Evolutionary conservation across 2,113 vertebrate species (phyloP).

Genomic region (Capreolus pygargus): DNA sequence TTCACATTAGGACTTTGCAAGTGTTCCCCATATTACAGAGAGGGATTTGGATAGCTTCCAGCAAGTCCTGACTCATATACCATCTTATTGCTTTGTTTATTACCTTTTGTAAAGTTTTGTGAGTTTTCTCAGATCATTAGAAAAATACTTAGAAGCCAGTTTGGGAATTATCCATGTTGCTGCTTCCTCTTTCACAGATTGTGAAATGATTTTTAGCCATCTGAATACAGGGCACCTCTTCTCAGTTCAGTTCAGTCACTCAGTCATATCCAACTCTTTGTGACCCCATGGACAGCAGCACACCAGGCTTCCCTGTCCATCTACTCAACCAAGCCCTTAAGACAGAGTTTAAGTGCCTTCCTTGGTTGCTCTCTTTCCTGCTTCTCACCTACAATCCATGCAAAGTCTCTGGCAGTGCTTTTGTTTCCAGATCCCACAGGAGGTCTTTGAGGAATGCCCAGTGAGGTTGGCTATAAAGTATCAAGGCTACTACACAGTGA

Average conservation of each 20-base stretch:
- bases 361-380: neutral
- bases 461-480: neutral
- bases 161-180: neutral
- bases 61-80: constrained; percentile 19
- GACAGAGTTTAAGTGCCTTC: neutral
- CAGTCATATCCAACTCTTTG: neutral
- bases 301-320: neutral
- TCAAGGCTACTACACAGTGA: neutral
- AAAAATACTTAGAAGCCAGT: neutral
- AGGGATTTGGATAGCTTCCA: constrained; percentile 21
- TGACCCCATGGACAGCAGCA: neutral
- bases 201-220: neutral
- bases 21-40: neutral
- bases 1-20: constrained; percentile 43
- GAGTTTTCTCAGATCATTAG: constrained; percentile 2
- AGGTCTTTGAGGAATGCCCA: neutral
- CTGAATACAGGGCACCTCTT: neutral
- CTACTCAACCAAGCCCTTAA: neutral
- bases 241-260: neutral
- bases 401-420: neutral
- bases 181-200: neutral
- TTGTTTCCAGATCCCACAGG: neutral
- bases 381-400: neutral
- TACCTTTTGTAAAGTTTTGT: constrained; percentile 23
- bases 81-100: constrained; percentile 21